phyloP scores from a whole-genome alignment of 1,140 invertebrate species.

The Maconellicoccus hirsutus region DNA sequence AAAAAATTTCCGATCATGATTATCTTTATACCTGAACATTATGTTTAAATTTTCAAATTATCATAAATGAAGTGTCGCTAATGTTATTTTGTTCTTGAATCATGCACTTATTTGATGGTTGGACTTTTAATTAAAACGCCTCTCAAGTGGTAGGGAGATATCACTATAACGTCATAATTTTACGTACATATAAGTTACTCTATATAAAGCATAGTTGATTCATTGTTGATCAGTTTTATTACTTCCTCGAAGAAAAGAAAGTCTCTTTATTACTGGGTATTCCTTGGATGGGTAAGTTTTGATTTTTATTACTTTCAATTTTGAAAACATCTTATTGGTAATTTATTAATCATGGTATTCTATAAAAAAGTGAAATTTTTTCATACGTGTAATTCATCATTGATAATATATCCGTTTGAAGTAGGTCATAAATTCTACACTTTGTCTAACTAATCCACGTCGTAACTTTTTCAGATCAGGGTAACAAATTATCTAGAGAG shows the following conservation, averaged over 20 bases:
- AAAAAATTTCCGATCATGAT: background rate
- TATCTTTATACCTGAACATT: background rate
- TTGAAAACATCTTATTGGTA: background rate
- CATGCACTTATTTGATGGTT: background rate
- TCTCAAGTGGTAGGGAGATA: background rate
- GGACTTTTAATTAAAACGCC: background rate
- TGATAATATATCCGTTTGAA: background rate
- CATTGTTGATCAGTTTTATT: background rate
- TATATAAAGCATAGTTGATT: background rate
- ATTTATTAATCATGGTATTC: background rate
- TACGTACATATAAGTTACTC: background rate
- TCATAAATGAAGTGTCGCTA: background rate
- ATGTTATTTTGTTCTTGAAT: background rate
- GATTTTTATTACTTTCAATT: background rate
- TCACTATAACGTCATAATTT: background rate
- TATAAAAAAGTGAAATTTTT: background rate
- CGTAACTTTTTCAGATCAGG: background rate
- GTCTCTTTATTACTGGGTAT: background rate
- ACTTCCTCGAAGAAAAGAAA: conserved; percentile 2
- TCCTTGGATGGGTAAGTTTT: background rate
- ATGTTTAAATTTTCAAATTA: background rate
- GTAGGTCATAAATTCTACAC: background rate
- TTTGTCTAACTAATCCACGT: background rate
- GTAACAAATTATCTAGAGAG: conserved; percentile 11
- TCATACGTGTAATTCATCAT: background rate